Base-by-base conservation (phyloP, 1,140 invertebrate species). In the Nomia melanderi region DNA sequence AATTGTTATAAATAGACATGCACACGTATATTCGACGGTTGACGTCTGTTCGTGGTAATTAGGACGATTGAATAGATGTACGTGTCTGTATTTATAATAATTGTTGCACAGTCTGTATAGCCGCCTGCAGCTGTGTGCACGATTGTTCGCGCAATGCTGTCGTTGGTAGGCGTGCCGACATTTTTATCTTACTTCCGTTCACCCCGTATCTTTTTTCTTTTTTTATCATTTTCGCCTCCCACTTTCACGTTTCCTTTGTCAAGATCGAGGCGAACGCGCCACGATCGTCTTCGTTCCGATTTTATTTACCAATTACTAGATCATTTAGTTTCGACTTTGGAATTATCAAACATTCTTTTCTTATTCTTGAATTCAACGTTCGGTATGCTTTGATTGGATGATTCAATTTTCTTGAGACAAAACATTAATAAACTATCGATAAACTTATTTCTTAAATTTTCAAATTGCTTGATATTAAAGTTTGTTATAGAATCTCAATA, bases 101-200 rank as follows among this genome's bases (percentile, higher is more conserved):
- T 69, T 44, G 53, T 66, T 87, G 86, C 85, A 85, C 83, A 31
- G 14, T 76, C 59, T 78, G 77, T 88, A 81, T 91, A 90, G 87
- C 83, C 82, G 89, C 88, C 89, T 92, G 87, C 89, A 91, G 86
- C 86, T 91, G 84, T 90, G 79, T 91, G 90, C 90, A 92, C 89
- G 89, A 90, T 90, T 87, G 84, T 91, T 89, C 76, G 86, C 83
- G 81, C 82, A 78, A 86, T 85, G 85, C 77, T 89, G 80, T 86
- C 81, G 77, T 87, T 85, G 78, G 79, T 88, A 88, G 82, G 76
- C 79, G 81, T 76, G 79, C 80, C 83, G 54, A 73, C 57, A 56
- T 65, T 57, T 65, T n/a, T 59, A 72, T 66, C 2, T n/a, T 74
- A 53, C 39, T 27, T 20, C 12, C 8, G 39, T 65, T 53, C 39